A percentile compares a stretch with the other conserved stretches of the same genome.
These are phyloP conservation scores for Oscheius sp. DNA, from an alignment of 1,140 invertebrate species.

Conservation along the genomic window DNA sequence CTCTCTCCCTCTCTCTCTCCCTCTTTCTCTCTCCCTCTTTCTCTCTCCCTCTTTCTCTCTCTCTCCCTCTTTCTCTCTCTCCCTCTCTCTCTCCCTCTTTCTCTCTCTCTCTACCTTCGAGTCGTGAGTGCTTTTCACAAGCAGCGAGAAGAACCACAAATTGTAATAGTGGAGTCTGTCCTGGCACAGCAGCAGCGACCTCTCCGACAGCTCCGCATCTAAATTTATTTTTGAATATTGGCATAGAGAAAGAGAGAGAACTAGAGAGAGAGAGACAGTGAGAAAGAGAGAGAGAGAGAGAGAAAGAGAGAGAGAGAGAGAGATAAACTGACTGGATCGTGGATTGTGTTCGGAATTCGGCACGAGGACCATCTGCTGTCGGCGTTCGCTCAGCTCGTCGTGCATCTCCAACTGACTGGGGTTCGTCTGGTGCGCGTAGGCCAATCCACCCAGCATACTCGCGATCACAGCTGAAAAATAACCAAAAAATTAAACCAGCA, in stretches of 20 bases:
- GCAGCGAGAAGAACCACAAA: conserved; percentile 46
- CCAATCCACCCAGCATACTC: conserved; percentile 16
- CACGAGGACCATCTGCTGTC: conserved; percentile 44
- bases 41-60: no score
- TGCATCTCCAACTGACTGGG: conserved; percentile 39
- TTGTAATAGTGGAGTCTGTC: conserved; percentile 48
- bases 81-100: neutral
- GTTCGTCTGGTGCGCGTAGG: conserved; percentile 43
- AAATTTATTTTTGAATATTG: no score
- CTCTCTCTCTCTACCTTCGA: conserved; percentile 40
- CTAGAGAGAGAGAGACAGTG: no score
- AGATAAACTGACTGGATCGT: conserved; percentile 14
- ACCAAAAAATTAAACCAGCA: neutral
- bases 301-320: neutral
- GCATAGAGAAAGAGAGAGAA: no score
- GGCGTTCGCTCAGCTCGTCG: conserved; percentile 33
- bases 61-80: no score
- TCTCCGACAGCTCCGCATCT: conserved; percentile 16
- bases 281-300: neutral
- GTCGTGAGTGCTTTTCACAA: conserved; percentile 44
- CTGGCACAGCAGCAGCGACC: conserved; percentile 46
- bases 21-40: no score
- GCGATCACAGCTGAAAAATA: conserved; percentile 17
- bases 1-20: no score
- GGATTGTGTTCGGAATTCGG: conserved; percentile 43